These are phyloP conservation scores for Nomada goodeniana DNA, from an alignment of 2,888 invertebrate species.

Conservation along the genomic window DNA sequence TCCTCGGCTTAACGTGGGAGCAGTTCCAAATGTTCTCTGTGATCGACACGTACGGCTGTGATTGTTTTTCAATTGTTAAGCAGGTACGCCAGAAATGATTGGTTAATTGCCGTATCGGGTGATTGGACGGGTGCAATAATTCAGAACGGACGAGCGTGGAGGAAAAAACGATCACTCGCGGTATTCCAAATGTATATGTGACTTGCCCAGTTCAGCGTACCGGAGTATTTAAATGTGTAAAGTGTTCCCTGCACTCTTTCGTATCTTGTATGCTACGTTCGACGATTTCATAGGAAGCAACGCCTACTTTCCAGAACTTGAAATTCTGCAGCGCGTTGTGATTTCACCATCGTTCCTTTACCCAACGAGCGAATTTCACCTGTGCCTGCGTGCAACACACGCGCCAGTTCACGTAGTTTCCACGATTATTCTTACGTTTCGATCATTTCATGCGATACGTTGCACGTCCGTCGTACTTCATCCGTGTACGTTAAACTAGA, in stretches of 20 bases:
- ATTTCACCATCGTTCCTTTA: conserved; percentile 30
- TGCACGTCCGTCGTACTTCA: neutral
- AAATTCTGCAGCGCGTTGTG: neutral
- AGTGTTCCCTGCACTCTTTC: too few species aligned
- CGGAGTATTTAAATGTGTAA: too few species aligned
- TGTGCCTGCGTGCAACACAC: conserved; percentile 20
- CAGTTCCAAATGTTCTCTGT: neutral
- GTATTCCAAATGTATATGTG: too few species aligned
- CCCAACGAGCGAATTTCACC: conserved; percentile 53
- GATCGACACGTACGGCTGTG: neutral
- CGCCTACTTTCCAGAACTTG: conserved; percentile 1
- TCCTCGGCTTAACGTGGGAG: neutral
- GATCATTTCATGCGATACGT: conserved; percentile 15
- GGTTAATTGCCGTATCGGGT: too few species aligned
- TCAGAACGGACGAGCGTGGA: too few species aligned
- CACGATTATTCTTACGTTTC: conserved; percentile 32
- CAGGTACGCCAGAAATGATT: too few species aligned
- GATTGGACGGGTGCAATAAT: too few species aligned
- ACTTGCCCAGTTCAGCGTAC: too few species aligned
- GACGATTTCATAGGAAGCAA: neutral
- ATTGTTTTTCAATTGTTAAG: too few species aligned
- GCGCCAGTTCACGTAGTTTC: conserved; percentile 18
- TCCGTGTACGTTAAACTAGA: neutral
- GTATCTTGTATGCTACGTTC: neutral
- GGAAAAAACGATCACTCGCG: too few species aligned